Evolutionary conservation across 2,797 vertebrate species (phyloP).

Genomic region (Gobio occitaniae): DNA sequence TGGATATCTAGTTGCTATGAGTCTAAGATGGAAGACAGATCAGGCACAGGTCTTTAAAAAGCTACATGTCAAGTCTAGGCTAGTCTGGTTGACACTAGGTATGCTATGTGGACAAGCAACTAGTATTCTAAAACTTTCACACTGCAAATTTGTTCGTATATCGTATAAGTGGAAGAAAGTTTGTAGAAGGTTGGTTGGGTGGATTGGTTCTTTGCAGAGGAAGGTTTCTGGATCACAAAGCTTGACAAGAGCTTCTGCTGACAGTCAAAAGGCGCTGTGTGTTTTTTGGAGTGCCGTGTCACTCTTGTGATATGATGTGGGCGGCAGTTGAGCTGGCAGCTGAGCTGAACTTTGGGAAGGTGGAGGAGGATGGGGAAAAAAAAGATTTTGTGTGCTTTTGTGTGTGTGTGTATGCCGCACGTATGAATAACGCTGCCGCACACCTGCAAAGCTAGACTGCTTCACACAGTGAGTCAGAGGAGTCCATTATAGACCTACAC

Average conservation of each 20-base stretch:
- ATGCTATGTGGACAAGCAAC: neutral
- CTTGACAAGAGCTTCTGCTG: conserved; percentile 51
- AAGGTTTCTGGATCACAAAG: conserved; percentile 47
- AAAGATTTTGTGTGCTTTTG: conserved; percentile 18
- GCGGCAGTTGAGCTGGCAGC: conserved; percentile 37
- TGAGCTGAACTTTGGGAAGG: conserved; percentile 50
- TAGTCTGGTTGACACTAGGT: neutral
- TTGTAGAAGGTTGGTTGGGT: neutral
- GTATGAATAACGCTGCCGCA: conserved; percentile 54
- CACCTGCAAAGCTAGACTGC: conserved; percentile 53
- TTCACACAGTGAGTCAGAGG: conserved; percentile 56
- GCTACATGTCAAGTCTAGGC: neutral
- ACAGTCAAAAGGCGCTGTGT: conserved; percentile 31
- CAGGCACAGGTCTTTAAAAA: neutral
- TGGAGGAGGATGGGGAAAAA: conserved; percentile 35
- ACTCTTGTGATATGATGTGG: conserved; percentile 37
- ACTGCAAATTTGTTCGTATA: neutral
- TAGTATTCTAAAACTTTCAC: neutral
- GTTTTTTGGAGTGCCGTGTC: conserved; percentile 18
- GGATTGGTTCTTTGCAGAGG: neutral
- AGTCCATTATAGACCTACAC: conserved; percentile 48
- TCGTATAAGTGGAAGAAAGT: neutral
- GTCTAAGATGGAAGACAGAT: neutral
- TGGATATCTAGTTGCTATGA: neutral
- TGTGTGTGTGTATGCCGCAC: conserved; percentile 46